These are phyloP conservation scores for Amblyteles armatorius DNA, from an alignment of 2,888 invertebrate genomes.

Conservation along the genomic window DNA sequence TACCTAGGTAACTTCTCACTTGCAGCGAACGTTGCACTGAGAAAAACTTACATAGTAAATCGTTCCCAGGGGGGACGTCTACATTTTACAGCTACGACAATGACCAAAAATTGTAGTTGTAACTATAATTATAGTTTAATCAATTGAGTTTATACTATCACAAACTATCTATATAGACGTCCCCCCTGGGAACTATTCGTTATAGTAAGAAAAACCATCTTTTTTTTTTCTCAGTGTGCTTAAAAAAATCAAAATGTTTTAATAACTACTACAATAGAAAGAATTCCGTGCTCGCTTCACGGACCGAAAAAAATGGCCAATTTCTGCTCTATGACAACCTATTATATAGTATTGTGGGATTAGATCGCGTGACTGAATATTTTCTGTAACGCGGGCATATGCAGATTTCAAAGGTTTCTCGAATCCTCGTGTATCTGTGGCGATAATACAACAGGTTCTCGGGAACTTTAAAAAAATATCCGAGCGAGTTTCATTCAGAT, in stretches of 20 bases:
- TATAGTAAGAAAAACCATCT: too few species aligned
- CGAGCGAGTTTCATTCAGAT: conserved; percentile 55
- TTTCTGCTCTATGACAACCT: not conserved
- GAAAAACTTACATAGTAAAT: too few species aligned
- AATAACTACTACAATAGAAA: not conserved
- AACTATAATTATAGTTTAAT: too few species aligned
- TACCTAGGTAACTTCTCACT: not conserved
- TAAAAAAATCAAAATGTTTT: not conserved
- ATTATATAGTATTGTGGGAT: not conserved
- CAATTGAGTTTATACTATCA: too few species aligned
- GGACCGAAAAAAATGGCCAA: not conserved
- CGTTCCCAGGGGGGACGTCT: too few species aligned
- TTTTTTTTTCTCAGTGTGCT: too few species aligned
- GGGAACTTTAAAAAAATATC: conserved; percentile 7
- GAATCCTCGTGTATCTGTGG: conserved; percentile 3
- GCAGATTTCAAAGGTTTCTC: conserved; percentile 13
- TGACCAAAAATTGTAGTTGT: too few species aligned
- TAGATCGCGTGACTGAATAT: conserved; percentile 1
- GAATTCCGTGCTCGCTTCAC: too few species aligned
- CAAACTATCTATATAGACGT: too few species aligned
- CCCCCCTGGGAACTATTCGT: too few species aligned
- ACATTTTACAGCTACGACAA: too few species aligned
- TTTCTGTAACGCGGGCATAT: conserved; percentile 6
- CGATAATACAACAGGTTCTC: conserved; percentile 35
- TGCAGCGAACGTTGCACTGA: not conserved